phyloP scores from a whole-genome alignment of 2,113 vertebrate species.

The Hiodon tergisus region DNA sequence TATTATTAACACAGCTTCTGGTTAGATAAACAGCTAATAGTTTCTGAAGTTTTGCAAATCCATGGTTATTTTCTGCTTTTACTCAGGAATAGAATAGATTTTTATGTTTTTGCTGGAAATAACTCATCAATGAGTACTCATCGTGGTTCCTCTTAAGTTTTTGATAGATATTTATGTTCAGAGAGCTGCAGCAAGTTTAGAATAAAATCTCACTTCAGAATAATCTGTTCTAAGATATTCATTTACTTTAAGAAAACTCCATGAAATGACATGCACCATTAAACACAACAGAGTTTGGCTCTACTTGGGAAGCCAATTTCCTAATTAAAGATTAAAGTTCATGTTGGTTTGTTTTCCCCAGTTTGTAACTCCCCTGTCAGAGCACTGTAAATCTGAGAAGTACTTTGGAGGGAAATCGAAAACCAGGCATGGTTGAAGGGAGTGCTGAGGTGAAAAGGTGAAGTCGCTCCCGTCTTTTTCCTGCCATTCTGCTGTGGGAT shows the following conservation, averaged over 20 bases:
- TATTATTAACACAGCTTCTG: too few relatives aligned
- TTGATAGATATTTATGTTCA: background rate
- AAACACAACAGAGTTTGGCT: background rate
- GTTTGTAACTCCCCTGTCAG: background rate
- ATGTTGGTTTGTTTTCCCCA: background rate
- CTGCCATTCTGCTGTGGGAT: constrained; percentile 15
- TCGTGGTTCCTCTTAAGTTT: background rate
- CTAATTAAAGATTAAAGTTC: background rate
- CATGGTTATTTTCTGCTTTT: background rate
- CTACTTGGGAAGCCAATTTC: background rate
- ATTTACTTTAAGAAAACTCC: background rate
- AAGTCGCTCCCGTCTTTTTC: constrained; percentile 20
- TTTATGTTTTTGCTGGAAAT: background rate
- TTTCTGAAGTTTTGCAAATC: background rate
- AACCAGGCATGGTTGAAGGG: background rate
- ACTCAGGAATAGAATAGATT: background rate
- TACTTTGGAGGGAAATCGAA: background rate
- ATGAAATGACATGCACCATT: background rate
- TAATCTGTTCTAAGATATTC: background rate
- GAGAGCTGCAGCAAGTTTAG: background rate
- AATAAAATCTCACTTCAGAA: background rate
- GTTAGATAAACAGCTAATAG: too few relatives aligned
- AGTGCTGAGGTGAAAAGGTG: background rate
- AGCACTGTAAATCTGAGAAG: background rate
- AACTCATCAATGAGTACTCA: background rate